Conservation (phyloP, 2,113 vertebrate genomes). For the Scopus umbretta region DNA sequence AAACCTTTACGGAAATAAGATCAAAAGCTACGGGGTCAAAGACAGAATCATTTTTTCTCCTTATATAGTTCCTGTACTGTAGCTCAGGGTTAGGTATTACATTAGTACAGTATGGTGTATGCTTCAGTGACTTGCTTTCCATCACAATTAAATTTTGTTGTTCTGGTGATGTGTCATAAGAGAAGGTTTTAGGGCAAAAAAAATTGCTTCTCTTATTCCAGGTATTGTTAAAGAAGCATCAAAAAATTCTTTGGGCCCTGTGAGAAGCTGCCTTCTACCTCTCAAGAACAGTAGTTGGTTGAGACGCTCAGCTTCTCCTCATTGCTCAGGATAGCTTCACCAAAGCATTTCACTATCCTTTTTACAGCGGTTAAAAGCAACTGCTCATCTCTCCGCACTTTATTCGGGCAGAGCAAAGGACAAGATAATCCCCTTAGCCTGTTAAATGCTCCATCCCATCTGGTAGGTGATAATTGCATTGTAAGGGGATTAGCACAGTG, state of each 20-base stretch:
- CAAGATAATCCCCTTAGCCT: slow-evolving; percentile 60
- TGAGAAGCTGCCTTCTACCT: background rate
- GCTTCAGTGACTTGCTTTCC: background rate
- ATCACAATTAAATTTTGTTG: background rate
- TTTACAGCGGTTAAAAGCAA: background rate
- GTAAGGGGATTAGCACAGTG: slow-evolving; percentile 41
- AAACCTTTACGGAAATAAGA: background rate
- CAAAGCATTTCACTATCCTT: background rate
- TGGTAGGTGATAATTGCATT: slow-evolving; percentile 66
- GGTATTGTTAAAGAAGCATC: background rate
- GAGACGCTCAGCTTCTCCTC: background rate
- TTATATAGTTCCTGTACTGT: background rate
- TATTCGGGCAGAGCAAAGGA: slow-evolving; percentile 44
- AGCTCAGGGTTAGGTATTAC: background rate
- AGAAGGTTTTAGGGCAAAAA: background rate
- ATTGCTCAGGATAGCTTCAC: background rate
- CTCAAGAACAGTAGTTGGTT: background rate
- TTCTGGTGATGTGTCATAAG: background rate
- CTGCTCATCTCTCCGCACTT: background rate
- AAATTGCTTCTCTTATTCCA: background rate
- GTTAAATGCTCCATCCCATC: slow-evolving; percentile 60
- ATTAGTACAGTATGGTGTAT: background rate
- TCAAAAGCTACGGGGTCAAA: background rate
- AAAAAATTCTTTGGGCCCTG: background rate
- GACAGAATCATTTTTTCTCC: background rate